phyloP scores from a whole-genome alignment of 2,113 vertebrate species.

The Ploceus nigricollis region DNA sequence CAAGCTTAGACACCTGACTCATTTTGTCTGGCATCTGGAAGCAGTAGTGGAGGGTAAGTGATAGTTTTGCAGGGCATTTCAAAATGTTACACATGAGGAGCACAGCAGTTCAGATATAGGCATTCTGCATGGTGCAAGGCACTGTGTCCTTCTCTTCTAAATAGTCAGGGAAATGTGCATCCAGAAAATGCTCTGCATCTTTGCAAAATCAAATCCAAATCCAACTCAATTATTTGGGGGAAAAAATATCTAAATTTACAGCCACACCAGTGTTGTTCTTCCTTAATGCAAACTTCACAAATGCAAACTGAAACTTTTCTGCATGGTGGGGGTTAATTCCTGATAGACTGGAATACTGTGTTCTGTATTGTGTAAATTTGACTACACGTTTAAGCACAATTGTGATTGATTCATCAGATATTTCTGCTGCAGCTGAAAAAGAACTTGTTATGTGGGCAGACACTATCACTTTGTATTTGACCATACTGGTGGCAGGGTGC shows the following conservation, averaged over 20 bases:
- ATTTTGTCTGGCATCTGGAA: neutral
- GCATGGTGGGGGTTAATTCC: neutral
- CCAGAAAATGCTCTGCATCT: neutral
- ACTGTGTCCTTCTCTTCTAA: neutral
- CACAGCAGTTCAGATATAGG: neutral
- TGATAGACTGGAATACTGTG: neutral
- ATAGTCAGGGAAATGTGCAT: neutral
- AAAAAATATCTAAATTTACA: neutral
- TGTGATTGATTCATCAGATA: neutral
- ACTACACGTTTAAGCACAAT: neutral
- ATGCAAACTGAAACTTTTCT: neutral
- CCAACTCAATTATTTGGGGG: neutral
- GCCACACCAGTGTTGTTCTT: neutral
- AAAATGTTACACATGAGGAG: neutral
- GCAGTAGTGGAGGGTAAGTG: neutral
- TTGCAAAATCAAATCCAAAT: neutral
- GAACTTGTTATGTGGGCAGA: neutral
- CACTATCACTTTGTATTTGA: neutral
- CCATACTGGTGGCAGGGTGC: neutral
- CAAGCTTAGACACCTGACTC: constrained; percentile 15
- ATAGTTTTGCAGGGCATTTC: neutral
- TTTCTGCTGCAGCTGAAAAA: neutral
- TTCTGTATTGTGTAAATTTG: neutral
- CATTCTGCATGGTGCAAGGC: neutral
- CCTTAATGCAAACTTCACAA: neutral